phyloP scores from a whole-genome alignment of 2,113 vertebrate species.

The Ramphastos sulfuratus region DNA sequence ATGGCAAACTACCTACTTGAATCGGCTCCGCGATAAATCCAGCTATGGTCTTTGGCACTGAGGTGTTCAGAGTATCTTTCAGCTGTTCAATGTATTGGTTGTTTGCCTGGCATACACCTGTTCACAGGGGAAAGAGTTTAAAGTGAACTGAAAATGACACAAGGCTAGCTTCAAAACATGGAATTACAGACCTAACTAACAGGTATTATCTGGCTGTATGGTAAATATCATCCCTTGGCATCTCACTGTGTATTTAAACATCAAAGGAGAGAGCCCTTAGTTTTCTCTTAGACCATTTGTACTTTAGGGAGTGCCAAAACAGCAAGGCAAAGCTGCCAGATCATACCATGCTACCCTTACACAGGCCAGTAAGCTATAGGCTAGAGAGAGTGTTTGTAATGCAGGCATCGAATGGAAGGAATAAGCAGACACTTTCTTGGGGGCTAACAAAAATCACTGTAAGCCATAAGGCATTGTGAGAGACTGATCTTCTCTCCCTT shows the following conservation, averaged over 20 bases:
- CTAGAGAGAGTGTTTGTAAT: not conserved
- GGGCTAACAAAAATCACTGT: not conserved
- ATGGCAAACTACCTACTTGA: slow-evolving; percentile 78
- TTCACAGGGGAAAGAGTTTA: not conserved
- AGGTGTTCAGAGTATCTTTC: slow-evolving; percentile 86
- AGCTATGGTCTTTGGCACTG: slow-evolving; percentile 82
- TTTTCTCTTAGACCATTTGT: not conserved
- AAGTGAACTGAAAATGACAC: not conserved
- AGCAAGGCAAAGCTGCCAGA: not conserved
- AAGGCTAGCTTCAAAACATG: not conserved
- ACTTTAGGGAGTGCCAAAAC: not conserved
- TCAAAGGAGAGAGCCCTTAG: not conserved
- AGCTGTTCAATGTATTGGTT: slow-evolving; percentile 87
- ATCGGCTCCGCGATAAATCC: slow-evolving; percentile 95
- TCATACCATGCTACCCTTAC: not conserved
- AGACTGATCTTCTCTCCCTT: too few species aligned
- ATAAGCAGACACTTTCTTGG: not conserved
- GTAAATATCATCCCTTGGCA: not conserved
- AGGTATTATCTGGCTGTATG: not conserved
- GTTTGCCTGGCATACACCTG: slow-evolving; percentile 89
- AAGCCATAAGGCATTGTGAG: not conserved
- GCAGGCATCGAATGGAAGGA: not conserved
- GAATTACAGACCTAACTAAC: not conserved
- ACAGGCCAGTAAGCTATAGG: not conserved
- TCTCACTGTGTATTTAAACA: not conserved